These are phyloP conservation scores for Sus cebifrons DNA, from an alignment of 2,797 vertebrate genomes.

Conservation along the genomic window DNA sequence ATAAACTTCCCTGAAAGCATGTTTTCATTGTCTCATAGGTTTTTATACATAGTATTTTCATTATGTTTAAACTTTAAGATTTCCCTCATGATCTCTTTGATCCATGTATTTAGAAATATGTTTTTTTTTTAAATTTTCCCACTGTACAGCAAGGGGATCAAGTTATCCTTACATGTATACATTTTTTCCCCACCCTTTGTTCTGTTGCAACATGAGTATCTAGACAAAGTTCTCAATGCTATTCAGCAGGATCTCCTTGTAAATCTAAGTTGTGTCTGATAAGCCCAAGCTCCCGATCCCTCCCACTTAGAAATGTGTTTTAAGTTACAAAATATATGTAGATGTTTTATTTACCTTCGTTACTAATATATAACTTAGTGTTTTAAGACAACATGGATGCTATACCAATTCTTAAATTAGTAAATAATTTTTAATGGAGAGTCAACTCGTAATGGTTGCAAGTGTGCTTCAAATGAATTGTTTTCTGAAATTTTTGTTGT, in stretches of 20 bases:
- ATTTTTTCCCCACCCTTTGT: too few relatives aligned
- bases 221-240: too few relatives aligned
- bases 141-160: too few relatives aligned
- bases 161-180: too few relatives aligned
- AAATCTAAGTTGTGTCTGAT: too few relatives aligned
- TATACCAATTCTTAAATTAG: background rate
- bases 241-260: too few relatives aligned
- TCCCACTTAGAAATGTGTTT: background rate
- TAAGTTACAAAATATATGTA: background rate
- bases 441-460: background rate
- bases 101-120: background rate
- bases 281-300: too few relatives aligned
- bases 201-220: too few relatives aligned
- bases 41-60: slow-evolving; percentile 21
- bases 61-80: slow-evolving; percentile 2
- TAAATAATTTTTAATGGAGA: background rate
- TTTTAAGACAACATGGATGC: background rate
- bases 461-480: background rate
- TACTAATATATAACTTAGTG: background rate
- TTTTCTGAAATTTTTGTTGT: slow-evolving; percentile 5
- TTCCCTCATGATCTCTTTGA: background rate
- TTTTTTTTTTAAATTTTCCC: background rate
- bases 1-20: background rate
- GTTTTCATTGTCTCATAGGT: background rate
- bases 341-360: background rate